Base-by-base conservation (phyloP, 1,140 invertebrate species). In the Mycetomoellerius zeteki region DNA sequence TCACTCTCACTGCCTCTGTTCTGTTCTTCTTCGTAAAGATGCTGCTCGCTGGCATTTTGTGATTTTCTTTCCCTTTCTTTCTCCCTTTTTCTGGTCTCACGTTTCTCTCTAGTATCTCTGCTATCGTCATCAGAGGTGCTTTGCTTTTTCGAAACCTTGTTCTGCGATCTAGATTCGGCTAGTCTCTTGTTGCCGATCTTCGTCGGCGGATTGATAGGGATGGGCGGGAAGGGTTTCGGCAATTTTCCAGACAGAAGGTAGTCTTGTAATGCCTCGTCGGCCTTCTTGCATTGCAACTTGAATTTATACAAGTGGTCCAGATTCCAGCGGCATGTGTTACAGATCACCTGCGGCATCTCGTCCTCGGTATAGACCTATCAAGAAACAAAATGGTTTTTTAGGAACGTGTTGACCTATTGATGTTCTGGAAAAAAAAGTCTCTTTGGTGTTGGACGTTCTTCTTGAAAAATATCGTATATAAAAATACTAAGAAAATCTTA, bases 341-440 rank as follows among this genome's bases (percentile, higher is more conserved):
- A 98, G 56, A 98, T 97, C 91, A 96, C 96, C 75, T 96, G 94
- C 1, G 97, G 97, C 97, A 97, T 97, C 80, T 96, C 97, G 93
- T 98, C 97, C 14, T 96, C 97, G 87, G 96, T 95, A 88, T 97
- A 97, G 0, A 97, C 97, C 97, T 97, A 47, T 80, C 85, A 92
- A 50, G 71, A 94, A 90, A 93, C 1, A 71, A 73, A 1, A 62
- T 7, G 6, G 12, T 27, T 24, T 2, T 12, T 82, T 73, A 82
- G 4, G 14, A 21, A 72, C 3, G 1, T 27, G 21, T 14, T 82
- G 8, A 82, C 6, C 8, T 43, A 3, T 67, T 10, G n/a, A 5
- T 6, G 16, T 19, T 69, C 33, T 37, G n/a, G 52, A 60, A 60
- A n/a, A 84, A 82, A 62, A n/a, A 84, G 14, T 37, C 4, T 71